Evolutionary conservation across 2,888 invertebrate species (phyloP).

Genomic region (Elmis aenea): DNA sequence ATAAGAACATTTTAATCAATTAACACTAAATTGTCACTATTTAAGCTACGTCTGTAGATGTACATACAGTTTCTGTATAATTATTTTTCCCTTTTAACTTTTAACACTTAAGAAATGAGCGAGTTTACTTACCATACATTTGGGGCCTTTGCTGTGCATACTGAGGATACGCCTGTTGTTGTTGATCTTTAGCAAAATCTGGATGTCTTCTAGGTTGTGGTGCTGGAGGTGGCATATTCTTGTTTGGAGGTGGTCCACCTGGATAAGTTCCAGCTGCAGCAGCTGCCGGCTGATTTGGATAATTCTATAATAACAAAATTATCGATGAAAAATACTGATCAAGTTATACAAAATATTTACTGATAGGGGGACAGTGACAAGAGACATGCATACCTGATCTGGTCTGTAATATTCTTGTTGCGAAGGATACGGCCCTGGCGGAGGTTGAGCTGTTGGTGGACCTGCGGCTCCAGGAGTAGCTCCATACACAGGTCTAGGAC

Average conservation of each 20-base stretch:
- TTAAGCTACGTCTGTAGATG: no score
- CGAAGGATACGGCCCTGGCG: slow-evolving; percentile 47
- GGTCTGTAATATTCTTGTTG: slow-evolving; percentile 56
- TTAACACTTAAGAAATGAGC: no score
- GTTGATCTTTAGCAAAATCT: slow-evolving; percentile 74
- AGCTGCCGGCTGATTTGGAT: slow-evolving; percentile 39
- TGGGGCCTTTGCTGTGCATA: slow-evolving; percentile 62
- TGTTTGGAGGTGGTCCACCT: slow-evolving; percentile 47
- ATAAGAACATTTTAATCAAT: no score
- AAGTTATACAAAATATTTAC: neutral
- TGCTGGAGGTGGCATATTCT: slow-evolving; percentile 59
- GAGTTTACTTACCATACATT: slow-evolving; percentile 55
- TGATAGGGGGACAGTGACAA: neutral
- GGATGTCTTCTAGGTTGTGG: slow-evolving; percentile 75
- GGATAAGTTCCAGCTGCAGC: slow-evolving; percentile 42
- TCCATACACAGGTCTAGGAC: slow-evolving; percentile 43
- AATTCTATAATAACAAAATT: slow-evolving; percentile 18
- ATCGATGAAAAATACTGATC: neutral
- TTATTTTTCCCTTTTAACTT: no score
- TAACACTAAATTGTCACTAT: no score
- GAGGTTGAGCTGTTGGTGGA: slow-evolving; percentile 48
- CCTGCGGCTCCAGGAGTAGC: slow-evolving; percentile 30
- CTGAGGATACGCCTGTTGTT: slow-evolving; percentile 58
- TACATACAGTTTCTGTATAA: no score
- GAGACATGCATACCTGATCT: slow-evolving; percentile 36